phyloP scores from a whole-genome alignment of 1,140 invertebrate genomes.

The Leguminivora glycinivorella region DNA sequence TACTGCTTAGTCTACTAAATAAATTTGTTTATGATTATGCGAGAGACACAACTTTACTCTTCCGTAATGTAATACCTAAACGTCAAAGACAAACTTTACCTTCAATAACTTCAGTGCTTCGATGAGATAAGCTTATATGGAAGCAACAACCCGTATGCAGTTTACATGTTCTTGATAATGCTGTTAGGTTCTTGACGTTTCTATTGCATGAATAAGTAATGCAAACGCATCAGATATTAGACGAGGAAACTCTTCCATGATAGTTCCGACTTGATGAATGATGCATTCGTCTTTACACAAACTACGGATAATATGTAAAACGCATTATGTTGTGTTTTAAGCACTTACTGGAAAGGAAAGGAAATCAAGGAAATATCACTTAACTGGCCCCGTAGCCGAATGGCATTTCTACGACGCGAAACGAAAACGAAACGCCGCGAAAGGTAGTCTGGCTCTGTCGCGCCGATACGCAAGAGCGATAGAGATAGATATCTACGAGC shows the following conservation, averaged over 20 bases:
- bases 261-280: constrained; percentile 19
- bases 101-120: too few relatives aligned
- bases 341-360: background rate
- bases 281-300: constrained; percentile 13
- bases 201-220: constrained; percentile 19
- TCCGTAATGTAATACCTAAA: too few relatives aligned
- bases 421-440: too few relatives aligned
- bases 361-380: background rate
- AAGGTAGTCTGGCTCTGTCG: too few relatives aligned
- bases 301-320: constrained; percentile 14
- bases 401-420: too few relatives aligned
- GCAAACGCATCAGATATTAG: background rate
- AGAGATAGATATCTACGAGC: too few relatives aligned
- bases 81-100: too few relatives aligned
- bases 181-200: background rate
- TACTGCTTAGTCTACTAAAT: too few relatives aligned
- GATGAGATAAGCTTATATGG: background rate
- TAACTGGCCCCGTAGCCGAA: too few relatives aligned
- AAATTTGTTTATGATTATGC: too few relatives aligned
- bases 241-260: constrained; percentile 19
- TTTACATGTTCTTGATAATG: background rate
- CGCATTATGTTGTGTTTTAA: background rate
- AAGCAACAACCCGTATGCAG: background rate
- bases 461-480: too few relatives aligned
- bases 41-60: too few relatives aligned